These are phyloP conservation scores for Ischnura elegans DNA, from an alignment of 2,888 invertebrate species.

Conservation along the genomic window DNA sequence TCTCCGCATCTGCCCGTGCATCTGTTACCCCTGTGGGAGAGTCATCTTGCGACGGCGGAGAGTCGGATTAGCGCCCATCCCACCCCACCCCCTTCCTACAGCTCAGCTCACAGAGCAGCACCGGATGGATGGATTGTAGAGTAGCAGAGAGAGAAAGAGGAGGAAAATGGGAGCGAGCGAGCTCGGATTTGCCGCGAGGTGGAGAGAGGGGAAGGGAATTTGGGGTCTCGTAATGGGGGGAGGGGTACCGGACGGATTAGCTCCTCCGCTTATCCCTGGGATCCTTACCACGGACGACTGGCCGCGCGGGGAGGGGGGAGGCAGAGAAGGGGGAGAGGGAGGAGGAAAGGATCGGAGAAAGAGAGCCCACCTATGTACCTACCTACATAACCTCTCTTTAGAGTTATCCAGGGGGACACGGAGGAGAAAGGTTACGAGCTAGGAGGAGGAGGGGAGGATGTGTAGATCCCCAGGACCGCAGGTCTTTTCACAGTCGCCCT, in stretches of 20 bases:
- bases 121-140: not conserved
- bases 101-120: too few relatives aligned
- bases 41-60: constrained; percentile 18
- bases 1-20: constrained; percentile 26
- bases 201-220: not conserved
- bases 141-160: not conserved
- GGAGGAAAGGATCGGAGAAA: too few relatives aligned
- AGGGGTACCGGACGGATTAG: not conserved
- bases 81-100: not conserved
- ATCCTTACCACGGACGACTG: constrained; percentile 31
- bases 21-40: constrained; percentile 34
- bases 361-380: too few relatives aligned
- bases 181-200: not conserved
- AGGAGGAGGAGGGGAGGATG: not conserved
- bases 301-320: not conserved
- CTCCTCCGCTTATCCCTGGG: constrained; percentile 2
- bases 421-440: not conserved
- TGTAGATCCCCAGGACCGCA: not conserved
- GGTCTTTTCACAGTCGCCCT: constrained; percentile 43
- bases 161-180: not conserved
- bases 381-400: too few relatives aligned
- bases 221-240: not conserved
- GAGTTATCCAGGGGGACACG: too few relatives aligned
- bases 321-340: not conserved
- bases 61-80: constrained; percentile 6